Base-by-base conservation (phyloP, 1,140 invertebrate genomes). In the Monomorium pharaonis region DNA sequence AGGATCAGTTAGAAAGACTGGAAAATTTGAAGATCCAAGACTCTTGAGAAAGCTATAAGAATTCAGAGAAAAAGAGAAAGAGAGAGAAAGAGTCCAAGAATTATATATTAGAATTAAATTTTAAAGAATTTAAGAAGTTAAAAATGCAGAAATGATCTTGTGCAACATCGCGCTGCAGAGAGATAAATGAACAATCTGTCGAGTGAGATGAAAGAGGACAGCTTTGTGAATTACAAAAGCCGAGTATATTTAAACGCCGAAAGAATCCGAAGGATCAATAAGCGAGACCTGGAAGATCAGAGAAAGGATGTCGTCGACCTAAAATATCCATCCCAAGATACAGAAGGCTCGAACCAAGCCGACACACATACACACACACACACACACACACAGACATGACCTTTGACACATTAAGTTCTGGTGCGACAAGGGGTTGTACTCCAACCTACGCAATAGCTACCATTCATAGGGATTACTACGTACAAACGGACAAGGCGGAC, bases 381-480 rank as follows among this genome's bases (percentile, higher is more conserved):
- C n/a, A n/a, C n/a, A n/a, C n/a, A n/a, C n/a, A n/a, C n/a, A n/a
- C n/a, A 37, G 51, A 83, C 16, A 67, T 49, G 76, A 80, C 37
- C 51, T 18, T 72, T 58, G 51, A 72, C 54, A 47, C 42, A 44
- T 81, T 56, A 51, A 58, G 18, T 74, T 37, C 51, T 72, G 24
- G 37, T 60, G 51, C 51, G 78, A 72, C 18, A 72, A n/a, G 65
- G 78, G 78, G 24, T 74, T 74, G 51, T 24, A 83, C 24, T 74
- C 37, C 56, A n/a, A 54, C 67, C 67, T 80, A 47, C 24, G 27
- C 42, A 58, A 83, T 27, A 58, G 3, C 69, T 74, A 83, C 27
- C 78, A 83, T 83, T 83, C 67, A 83, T 54, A 58, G 78, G 51
- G 37, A 83, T 44, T 74, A 44, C 42, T 83, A 83, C 27, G 14